Conservation (phyloP, 2,113 vertebrate genomes). For the Aptenodytes forsteri region DNA sequence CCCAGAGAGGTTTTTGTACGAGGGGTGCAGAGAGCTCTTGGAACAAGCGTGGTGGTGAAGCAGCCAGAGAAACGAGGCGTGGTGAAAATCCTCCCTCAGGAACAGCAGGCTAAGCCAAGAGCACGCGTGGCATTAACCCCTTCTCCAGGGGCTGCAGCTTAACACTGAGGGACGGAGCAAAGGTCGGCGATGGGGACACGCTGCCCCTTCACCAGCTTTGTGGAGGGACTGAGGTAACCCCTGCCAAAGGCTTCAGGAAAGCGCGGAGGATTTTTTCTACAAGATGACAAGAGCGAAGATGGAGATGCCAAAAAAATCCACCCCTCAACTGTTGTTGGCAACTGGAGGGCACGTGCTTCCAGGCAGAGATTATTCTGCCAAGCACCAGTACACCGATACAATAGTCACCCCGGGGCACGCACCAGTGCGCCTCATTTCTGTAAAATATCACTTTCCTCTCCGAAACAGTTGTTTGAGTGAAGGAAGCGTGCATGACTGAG, state of each 20-base stretch:
- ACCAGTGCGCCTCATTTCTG: not conserved
- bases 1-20: not conserved
- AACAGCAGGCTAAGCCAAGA: not conserved
- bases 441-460: not conserved
- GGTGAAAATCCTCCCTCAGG: not conserved
- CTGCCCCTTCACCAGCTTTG: not conserved
- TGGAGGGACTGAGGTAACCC: not conserved
- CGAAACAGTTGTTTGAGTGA: not conserved
- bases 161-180: not conserved
- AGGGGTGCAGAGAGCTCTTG: not conserved
- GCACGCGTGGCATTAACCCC: not conserved
- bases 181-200: not conserved
- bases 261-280: not conserved
- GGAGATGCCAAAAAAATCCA: not conserved
- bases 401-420: not conserved
- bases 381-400: not conserved
- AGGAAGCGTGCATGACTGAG: rapidly evolving
- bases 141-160: not conserved
- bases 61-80: not conserved
- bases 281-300: not conserved
- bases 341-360: not conserved
- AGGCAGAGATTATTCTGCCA: not conserved
- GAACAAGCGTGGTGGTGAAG: not conserved
- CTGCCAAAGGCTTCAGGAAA: not conserved
- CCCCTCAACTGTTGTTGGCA: not conserved